These are phyloP conservation scores for Leucosticte australis DNA, from an alignment of 2,113 vertebrate species.

Conservation along the genomic window DNA sequence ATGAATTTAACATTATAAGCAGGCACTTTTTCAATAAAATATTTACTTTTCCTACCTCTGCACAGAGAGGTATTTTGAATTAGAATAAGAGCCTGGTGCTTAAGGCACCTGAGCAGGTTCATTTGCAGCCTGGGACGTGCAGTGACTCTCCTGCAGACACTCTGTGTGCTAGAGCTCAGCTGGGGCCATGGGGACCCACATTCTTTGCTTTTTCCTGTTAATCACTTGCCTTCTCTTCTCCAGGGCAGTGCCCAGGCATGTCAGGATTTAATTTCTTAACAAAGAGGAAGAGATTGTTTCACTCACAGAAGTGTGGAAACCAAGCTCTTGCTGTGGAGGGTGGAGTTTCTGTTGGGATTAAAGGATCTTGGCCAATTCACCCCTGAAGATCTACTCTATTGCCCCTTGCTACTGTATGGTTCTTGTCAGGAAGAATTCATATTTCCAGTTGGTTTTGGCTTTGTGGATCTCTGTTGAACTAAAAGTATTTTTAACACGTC, in stretches of 20 bases:
- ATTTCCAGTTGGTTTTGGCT: neutral
- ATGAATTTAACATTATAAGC: constrained; percentile 38
- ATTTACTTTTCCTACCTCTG: constrained; percentile 4
- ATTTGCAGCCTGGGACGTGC: neutral
- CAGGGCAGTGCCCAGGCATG: neutral
- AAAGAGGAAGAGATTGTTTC: neutral
- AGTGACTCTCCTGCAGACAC: neutral
- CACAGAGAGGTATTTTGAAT: neutral
- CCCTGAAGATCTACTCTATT: neutral
- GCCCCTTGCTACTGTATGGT: neutral
- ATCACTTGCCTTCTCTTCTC: neutral
- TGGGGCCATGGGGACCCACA: neutral
- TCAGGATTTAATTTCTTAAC: neutral
- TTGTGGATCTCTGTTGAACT: neutral
- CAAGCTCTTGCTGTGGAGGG: neutral
- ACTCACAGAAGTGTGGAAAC: neutral
- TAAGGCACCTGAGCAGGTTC: neutral
- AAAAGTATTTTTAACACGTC: neutral
- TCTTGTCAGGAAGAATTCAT: neutral
- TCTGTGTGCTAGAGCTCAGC: neutral
- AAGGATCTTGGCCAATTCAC: neutral
- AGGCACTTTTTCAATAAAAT: neutral
- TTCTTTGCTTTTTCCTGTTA: neutral
- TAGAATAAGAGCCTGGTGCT: neutral
- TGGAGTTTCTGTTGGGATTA: neutral